Evolutionary conservation across 1,140 invertebrate genomes (phyloP), one percentile per base, ranked within the genome.

Genomic region (Leptinotarsa lineolata): DNA sequence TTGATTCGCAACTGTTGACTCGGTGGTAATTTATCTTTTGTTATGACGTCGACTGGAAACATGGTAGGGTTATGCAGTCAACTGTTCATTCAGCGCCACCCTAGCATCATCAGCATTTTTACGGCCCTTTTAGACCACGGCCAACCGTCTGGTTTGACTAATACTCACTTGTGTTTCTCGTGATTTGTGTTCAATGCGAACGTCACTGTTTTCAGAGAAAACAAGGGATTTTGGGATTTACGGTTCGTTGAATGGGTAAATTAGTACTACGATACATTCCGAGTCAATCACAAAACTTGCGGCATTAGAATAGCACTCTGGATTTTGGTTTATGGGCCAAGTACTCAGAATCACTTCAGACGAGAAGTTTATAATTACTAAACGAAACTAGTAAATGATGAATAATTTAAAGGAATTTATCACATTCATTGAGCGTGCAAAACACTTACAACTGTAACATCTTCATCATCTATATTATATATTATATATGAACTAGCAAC

Each of bases 61-160:
- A 12, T 20, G 24, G 39, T 45, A 18, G 24, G 24, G 30, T 18
- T 18, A 45, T 21, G 21, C 39, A 67, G 65, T 67, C 65, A 21
- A 67, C 65, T 67, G 22, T 44, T 67, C 24, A 67, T 67, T 67
- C 65, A 16, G 13, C 24, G 65, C 65, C 65, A 44, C 24, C 65
- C 65, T 18, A n/a, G 65, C 65, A 45, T 67, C 39, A 67, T 67
- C 65, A 45, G 65, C 39, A 24, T 67, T 67, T 67, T 67, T 67
- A 30, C 65, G 20, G 30, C 24, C 65, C 65, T 67, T 20, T 45
- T 30, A 54, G 48, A 54, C 48, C 48, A 54, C 48, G 6, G 48
- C 48, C 48, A 54, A 54, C 48, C 48, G 48, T 54, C 48, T 54
- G 48, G 48, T 54, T 54, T 54, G 48, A 54, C 48, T 54, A 54